Evolutionary conservation across 1,140 invertebrate genomes (phyloP).

Genomic region (Megalopta genalis): DNA sequence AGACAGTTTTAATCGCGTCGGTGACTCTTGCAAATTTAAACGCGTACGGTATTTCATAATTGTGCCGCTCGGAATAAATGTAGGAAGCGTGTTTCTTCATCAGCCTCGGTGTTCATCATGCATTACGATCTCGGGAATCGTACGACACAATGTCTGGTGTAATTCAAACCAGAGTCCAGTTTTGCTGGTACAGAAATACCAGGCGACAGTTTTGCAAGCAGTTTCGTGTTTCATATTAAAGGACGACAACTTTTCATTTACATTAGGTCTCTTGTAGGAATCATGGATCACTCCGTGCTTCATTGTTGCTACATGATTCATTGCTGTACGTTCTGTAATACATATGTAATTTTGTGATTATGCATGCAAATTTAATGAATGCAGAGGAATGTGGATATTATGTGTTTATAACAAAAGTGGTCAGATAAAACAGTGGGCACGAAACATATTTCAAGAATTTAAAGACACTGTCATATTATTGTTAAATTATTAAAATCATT

Average conservation of each 20-base stretch:
- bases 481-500: too few species aligned
- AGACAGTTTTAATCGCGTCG: neutral
- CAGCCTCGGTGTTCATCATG: conserved; percentile 15
- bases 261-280: neutral
- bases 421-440: too few species aligned
- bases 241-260: conserved; percentile 41
- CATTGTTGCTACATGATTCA: too few species aligned
- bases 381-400: too few species aligned
- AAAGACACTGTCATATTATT: too few species aligned
- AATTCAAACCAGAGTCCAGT: conserved; percentile 43
- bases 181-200: conserved; percentile 54
- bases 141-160: conserved; percentile 49
- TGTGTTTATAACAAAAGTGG: too few species aligned
- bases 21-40: conserved; percentile 3
- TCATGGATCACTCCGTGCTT: neutral
- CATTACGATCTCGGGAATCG: conserved; percentile 38
- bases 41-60: neutral
- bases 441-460: too few species aligned
- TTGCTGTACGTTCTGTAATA: neutral
- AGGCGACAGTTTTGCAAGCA: conserved; percentile 51
- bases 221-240: conserved; percentile 47
- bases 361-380: neutral
- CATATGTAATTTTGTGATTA: neutral
- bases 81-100: conserved; percentile 28
- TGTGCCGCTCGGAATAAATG: conserved; percentile 1